phyloP scores from a whole-genome alignment of 2,797 vertebrate species.

The Hoplostethus atlanticus region DNA sequence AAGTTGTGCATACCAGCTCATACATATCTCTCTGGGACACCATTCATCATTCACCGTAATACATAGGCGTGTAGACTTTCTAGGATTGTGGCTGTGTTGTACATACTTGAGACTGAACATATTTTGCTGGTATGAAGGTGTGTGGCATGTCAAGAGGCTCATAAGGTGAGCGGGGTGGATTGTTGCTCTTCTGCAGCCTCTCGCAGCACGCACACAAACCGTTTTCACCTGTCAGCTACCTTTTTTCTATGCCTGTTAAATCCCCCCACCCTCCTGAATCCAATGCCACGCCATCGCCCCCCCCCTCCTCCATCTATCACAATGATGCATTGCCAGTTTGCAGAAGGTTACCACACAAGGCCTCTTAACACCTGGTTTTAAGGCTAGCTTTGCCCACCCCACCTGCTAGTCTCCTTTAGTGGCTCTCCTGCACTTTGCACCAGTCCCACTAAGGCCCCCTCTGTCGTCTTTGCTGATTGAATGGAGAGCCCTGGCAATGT shows the following conservation, averaged over 20 bases:
- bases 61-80: slow-evolving; percentile 19
- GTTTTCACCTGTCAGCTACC: slow-evolving; percentile 58
- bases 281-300: slow-evolving; percentile 42
- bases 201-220: slow-evolving; percentile 27
- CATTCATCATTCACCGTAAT: slow-evolving; percentile 28
- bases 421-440: slow-evolving; percentile 65
- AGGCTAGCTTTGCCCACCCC: slow-evolving; percentile 57
- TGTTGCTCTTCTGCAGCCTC: slow-evolving; percentile 36
- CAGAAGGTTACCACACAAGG: slow-evolving; percentile 74
- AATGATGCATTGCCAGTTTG: slow-evolving; percentile 60
- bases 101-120: slow-evolving; percentile 42
- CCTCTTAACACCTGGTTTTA: slow-evolving; percentile 75
- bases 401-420: slow-evolving; percentile 70
- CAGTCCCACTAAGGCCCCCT: slow-evolving; percentile 63
- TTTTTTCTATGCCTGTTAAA: slow-evolving; percentile 60
- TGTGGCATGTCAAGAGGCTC: slow-evolving; percentile 34
- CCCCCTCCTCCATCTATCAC: slow-evolving; percentile 66
- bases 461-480: slow-evolving; percentile 74
- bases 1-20: not conserved
- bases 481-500: slow-evolving; percentile 42
- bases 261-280: slow-evolving; percentile 36
- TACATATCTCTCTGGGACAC: not conserved
- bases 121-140: slow-evolving; percentile 51
- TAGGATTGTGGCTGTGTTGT: slow-evolving; percentile 29
- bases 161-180: slow-evolving; percentile 19